Percentiles rank a stretch among this genome's conserved stretches.
Conservation (phyloP, 2,888 invertebrate species). For the Agonopterix heracliana region DNA sequence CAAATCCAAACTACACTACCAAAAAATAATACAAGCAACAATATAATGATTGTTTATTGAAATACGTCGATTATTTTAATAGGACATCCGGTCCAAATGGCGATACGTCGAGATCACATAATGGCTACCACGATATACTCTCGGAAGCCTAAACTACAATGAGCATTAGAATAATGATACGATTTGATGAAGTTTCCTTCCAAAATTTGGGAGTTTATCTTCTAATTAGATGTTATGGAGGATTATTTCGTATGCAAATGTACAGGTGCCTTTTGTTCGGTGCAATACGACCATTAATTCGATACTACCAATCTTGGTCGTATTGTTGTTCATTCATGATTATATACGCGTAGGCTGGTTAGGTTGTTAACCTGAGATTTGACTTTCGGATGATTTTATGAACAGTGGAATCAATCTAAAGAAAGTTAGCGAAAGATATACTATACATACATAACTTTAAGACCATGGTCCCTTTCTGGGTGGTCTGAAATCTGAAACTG, state of each 20-base stretch:
- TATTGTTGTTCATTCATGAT: slow-evolving; percentile 6
- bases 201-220: slow-evolving; percentile 18
- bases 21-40: slow-evolving; percentile 35
- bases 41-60: slow-evolving; percentile 64
- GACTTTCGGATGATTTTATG: too few relatives aligned
- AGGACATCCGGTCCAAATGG: slow-evolving; percentile 54
- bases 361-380: background rate
- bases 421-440: too few relatives aligned
- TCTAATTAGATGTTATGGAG: slow-evolving; percentile 39
- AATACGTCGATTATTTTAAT: slow-evolving; percentile 70
- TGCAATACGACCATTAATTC: slow-evolving; percentile 8
- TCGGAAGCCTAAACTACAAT: slow-evolving; percentile 14
- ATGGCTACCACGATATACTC: background rate
- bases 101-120: background rate
- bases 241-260: slow-evolving; percentile 56
- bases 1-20: slow-evolving; percentile 16
- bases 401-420: too few relatives aligned
- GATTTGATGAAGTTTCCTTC: slow-evolving; percentile 26
- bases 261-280: slow-evolving; percentile 27
- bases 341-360: background rate
- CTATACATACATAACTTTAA: too few relatives aligned
- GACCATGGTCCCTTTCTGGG: too few relatives aligned
- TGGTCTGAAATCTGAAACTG: too few relatives aligned
- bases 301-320: too few relatives aligned
- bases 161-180: slow-evolving; percentile 60